Conservation (phyloP, 2,888 invertebrate species). For the Drosophila pseudotalamancana region DNA sequence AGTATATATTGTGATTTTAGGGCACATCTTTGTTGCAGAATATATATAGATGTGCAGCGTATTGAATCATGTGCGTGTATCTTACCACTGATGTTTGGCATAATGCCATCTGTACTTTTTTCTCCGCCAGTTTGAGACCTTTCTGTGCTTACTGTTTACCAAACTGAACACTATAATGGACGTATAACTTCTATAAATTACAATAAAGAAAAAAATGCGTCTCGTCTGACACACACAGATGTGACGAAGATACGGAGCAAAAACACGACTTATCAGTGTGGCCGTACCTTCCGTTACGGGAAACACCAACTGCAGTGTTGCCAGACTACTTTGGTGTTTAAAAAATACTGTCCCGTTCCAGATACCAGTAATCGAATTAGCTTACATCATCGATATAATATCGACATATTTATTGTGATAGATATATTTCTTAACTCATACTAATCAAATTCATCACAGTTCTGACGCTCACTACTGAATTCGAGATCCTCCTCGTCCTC, state of each 20-base stretch:
- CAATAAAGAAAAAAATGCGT: slow-evolving; percentile 31
- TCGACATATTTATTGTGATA: no score
- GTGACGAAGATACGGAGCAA: slow-evolving; percentile 42
- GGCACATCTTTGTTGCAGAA: slow-evolving; percentile 19
- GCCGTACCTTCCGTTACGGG: not conserved
- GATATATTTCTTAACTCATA: not conserved
- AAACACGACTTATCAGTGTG: slow-evolving; percentile 45
- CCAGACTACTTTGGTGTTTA: slow-evolving; percentile 2
- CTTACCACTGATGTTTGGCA: slow-evolving; percentile 89
- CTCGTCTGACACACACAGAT: slow-evolving; percentile 28
- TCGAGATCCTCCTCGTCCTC: slow-evolving; percentile 68
- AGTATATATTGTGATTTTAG: slow-evolving; percentile 1
- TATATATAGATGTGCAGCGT: not conserved
- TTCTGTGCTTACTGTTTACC: slow-evolving; percentile 24
- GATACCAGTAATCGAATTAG: not conserved
- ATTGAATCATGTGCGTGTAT: slow-evolving; percentile 9
- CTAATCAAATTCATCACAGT: slow-evolving; percentile 54
- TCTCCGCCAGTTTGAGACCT: slow-evolving; percentile 82
- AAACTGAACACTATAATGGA: slow-evolving; percentile 16
- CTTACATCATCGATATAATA: not conserved
- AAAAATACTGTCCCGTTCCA: no score
- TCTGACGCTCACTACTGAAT: slow-evolving; percentile 64
- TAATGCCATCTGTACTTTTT: slow-evolving; percentile 87
- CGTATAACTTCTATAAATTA: slow-evolving; percentile 24
- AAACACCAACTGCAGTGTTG: slow-evolving; percentile 7